These are phyloP conservation scores for Euura lappo DNA, from an alignment of 1,140 invertebrate species.

Conservation along the genomic window DNA sequence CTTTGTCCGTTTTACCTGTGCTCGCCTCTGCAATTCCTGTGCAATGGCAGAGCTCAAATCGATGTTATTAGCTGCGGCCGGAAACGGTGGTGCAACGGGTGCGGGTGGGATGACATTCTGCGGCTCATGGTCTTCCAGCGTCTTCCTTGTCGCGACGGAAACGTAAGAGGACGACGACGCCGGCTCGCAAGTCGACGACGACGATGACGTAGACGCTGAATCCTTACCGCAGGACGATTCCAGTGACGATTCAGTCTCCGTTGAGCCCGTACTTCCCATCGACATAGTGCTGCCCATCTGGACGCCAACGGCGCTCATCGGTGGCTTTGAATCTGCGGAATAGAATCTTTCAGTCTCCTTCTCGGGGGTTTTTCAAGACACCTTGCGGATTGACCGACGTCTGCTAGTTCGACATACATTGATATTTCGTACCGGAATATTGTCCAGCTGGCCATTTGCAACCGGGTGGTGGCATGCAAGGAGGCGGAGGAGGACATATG, in stretches of 20 bases:
- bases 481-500: conserved; percentile 52
- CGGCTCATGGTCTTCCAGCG: not conserved
- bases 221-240: conserved; percentile 58
- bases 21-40: conserved; percentile 69
- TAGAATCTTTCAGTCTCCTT: too few relatives aligned
- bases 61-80: conserved; percentile 36
- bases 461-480: conserved; percentile 47
- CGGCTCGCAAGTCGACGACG: conserved; percentile 53
- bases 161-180: conserved; percentile 43
- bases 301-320: conserved; percentile 56
- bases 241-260: conserved; percentile 56
- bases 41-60: conserved; percentile 65
- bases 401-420: too few relatives aligned
- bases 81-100: conserved; percentile 28
- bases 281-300: conserved; percentile 60
- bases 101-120: conserved; percentile 18
- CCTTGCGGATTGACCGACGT: too few relatives aligned
- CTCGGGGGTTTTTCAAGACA: too few relatives aligned
- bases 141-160: conserved; percentile 22
- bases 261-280: conserved; percentile 59
- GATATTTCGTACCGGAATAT: not conserved
- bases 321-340: conserved; percentile 47
- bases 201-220: conserved; percentile 54
- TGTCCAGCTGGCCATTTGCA: conserved; percentile 55
- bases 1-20: conserved; percentile 58